Base-by-base conservation (phyloP, 1,140 invertebrate genomes). In the Geopemphigus sp. region DNA sequence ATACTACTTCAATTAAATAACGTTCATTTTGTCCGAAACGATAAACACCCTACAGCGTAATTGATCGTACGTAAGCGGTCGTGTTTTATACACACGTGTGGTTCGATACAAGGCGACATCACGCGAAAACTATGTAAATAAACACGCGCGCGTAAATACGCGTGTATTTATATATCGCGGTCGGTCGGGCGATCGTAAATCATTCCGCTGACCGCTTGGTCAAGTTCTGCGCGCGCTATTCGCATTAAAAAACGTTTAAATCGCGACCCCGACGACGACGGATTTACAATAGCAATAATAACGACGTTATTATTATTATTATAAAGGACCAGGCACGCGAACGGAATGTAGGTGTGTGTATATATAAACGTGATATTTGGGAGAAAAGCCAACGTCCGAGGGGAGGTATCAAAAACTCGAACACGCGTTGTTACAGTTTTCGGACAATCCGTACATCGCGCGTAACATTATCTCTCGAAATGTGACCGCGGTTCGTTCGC, bases 161-260 rank as follows among this genome's bases (percentile, higher is more conserved):
- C 19, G 8, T 6, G 19, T 56, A 56, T 8, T 26, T 24, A 57
- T 4, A 56, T 19, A 57, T 24, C 8, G 54, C n/a, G n/a, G 32
- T 8, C 32, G 32, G 32, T 39, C 32, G 32, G 32, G 54, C 10
- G 50, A 24, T 72, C 50, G 17, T 72, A 72, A 72, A 72, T 72
- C 68, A 72, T 50, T 74, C 3, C 39, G 32, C n/a, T 17, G 45
- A 39, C n/a, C 2, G 14, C 39, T 0, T 15, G 0, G 19, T n/a
- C 0, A 1, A 32, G 26, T 74, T 76, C 50, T 61, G 56, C 6
- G 12, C 1, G 14, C 14, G n/a, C n/a, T n/a, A 24, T 0, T 22
- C n/a, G 32, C 32, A 78, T 78, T 78, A 78, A 61, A 63, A 78
- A 78, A 5, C 74, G 57, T 78, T 78, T 78, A 78, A 78, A 26